Conservation (phyloP, 1,140 invertebrate species). For the Drosophila santomea region DNA sequence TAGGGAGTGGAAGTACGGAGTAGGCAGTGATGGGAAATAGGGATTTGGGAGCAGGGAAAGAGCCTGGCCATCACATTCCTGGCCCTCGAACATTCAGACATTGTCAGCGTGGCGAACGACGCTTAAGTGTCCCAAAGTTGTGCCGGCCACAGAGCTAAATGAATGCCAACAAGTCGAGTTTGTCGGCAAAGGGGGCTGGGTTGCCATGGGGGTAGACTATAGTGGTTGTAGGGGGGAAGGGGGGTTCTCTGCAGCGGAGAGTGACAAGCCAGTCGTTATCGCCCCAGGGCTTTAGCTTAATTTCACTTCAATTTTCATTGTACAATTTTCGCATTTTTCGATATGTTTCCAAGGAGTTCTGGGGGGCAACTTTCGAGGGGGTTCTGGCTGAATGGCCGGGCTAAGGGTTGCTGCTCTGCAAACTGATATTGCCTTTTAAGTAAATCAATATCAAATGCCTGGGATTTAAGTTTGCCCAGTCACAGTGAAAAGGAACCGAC, state of each 20-base stretch:
- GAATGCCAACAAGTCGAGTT: constrained; percentile 76
- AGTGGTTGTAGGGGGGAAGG: background rate
- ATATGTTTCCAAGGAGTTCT: constrained; percentile 44
- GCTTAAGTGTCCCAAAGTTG: constrained; percentile 81
- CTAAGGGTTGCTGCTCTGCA: constrained; percentile 51
- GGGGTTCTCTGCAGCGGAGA: background rate
- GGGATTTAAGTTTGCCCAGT: constrained; percentile 77
- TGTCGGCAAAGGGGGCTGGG: background rate
- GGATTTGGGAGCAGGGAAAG: background rate
- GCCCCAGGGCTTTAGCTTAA: constrained; percentile 78
- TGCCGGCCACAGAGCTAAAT: constrained; percentile 67
- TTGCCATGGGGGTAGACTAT: background rate
- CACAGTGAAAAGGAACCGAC: constrained; percentile 14
- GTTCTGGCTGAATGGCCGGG: constrained; percentile 10
- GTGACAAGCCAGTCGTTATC: constrained; percentile 64
- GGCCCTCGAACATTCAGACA: constrained; percentile 49
- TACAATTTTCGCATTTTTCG: constrained; percentile 81
- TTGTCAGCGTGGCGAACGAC: constrained; percentile 42
- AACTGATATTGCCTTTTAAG: constrained; percentile 82
- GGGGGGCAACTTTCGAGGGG: background rate
- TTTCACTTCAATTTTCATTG: constrained; percentile 81
- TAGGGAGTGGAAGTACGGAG: background rate
- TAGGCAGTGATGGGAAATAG: background rate
- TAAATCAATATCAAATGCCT: constrained; percentile 80
- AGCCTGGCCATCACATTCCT: constrained; percentile 32